Conservation (phyloP, 1,140 invertebrate species). For the Achatina immaculata region DNA sequence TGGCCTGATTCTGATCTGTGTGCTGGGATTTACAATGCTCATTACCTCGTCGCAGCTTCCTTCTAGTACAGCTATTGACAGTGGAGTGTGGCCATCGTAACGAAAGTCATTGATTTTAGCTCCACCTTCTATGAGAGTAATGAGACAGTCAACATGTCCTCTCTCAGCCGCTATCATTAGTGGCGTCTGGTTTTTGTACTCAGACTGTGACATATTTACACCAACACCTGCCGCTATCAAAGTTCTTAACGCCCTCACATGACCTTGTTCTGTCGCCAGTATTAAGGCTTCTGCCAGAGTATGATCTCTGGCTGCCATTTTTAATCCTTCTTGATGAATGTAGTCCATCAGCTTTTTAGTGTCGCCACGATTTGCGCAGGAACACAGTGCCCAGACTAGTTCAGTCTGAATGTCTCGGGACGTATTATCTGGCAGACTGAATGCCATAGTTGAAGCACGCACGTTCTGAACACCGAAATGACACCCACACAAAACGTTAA, state of each 20-base stretch:
- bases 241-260: not conserved
- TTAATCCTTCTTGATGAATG: not conserved
- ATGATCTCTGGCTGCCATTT: not conserved
- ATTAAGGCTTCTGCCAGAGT: not conserved
- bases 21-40: not conserved
- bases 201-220: not conserved
- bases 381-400: not conserved
- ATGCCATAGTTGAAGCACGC: no score
- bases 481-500: no score
- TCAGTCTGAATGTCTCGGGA: not conserved
- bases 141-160: not conserved
- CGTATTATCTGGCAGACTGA: not conserved
- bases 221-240: not conserved
- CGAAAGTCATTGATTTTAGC: not conserved
- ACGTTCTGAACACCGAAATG: no score
- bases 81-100: not conserved
- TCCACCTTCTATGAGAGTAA: not conserved
- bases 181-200: not conserved
- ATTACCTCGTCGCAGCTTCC: not conserved
- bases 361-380: not conserved
- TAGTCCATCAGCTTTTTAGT: not conserved
- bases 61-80: conserved; percentile 6
- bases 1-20: not conserved
- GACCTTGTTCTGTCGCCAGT: conserved; percentile 11
- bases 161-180: not conserved